Base-by-base conservation (phyloP, 2,888 invertebrate species). In the Fragum whitleyi region DNA sequence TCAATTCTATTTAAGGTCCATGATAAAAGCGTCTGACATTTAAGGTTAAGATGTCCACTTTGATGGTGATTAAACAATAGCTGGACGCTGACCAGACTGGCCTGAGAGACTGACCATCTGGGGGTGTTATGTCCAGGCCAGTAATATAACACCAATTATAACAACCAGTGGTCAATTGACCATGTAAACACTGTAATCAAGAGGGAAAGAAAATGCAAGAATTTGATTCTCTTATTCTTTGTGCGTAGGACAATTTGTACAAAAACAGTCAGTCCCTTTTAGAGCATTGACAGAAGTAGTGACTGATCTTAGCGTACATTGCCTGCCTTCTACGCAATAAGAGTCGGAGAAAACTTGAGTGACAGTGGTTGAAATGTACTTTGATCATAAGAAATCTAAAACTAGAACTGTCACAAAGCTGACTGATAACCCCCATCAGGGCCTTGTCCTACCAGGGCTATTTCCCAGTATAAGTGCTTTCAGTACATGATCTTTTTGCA, bases 81-180 rank as follows among this genome's bases (percentile, higher is more conserved):
- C 36, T 65, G 65, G 65, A 65, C 65, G 36, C 2, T 65, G 65
- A 36, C 65, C 65, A 42, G 42, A 65, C 42, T 36, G 65, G 21
- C 65, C 65, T 21, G 16, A 21, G 65, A 65, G 65, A 65, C 65
- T 65, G 65, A 65, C 65, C 65, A 65, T 65, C 65, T 65, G 65
- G 28, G 32, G 39, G 65, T 65, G 65, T 65, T 65, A 65, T 65
- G 65, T 65, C n/a, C 65, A 23, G 42, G 65, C 42, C 42, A 42
- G 65, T 65, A 65, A 65, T 65, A 42, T 21, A 65, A 65, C 65
- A 65, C 65, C 36, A 39, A 65, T 65, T 65, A 65, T 42, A 39
- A 21, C 16, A 14, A 23, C 23, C 42, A 29, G 21, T 39, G 42
- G 47, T 26, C 39, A 65, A 65, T 65, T 65, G 65, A 65, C 65